A percentile compares a stretch with the other conserved stretches of the same genome.
Conservation (phyloP, 2,113 vertebrate genomes). For the Ceratotherium simum region DNA sequence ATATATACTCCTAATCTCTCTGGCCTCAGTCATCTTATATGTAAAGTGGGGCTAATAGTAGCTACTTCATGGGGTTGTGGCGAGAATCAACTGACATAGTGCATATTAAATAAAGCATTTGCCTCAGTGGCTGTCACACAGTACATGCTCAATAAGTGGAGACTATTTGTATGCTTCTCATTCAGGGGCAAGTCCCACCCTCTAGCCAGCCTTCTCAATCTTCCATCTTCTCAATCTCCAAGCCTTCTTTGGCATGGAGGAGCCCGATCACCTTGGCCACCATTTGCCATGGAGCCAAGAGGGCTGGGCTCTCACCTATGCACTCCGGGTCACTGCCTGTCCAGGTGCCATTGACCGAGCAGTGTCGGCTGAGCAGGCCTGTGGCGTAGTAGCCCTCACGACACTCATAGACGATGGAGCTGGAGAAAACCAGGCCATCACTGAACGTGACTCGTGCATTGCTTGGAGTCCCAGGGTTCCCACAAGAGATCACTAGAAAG, state of each 20-base stretch:
- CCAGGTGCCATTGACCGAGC: slow-evolving; percentile 97
- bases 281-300: neutral
- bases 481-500: slow-evolving; percentile 94
- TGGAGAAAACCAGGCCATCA: slow-evolving; percentile 95
- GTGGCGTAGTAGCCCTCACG: slow-evolving; percentile 96
- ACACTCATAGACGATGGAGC: slow-evolving; percentile 95
- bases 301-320: slow-evolving; percentile 87
- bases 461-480: slow-evolving; percentile 96
- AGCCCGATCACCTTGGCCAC: neutral
- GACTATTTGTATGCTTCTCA: fast-evolving
- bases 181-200: neutral
- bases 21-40: neutral
- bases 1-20: neutral
- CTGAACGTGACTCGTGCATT: slow-evolving; percentile 93
- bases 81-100: neutral
- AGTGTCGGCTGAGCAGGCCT: slow-evolving; percentile 95
- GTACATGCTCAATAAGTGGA: neutral
- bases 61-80: neutral
- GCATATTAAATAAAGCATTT: neutral
- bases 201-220: neutral
- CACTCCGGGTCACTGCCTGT: slow-evolving; percentile 95
- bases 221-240: neutral
- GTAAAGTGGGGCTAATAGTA: neutral
- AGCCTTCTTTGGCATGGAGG: neutral
- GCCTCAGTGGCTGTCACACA: neutral